These are phyloP conservation scores for Mongoloraphidia duomilia DNA, from an alignment of 2,888 invertebrate species.

Conservation along the genomic window DNA sequence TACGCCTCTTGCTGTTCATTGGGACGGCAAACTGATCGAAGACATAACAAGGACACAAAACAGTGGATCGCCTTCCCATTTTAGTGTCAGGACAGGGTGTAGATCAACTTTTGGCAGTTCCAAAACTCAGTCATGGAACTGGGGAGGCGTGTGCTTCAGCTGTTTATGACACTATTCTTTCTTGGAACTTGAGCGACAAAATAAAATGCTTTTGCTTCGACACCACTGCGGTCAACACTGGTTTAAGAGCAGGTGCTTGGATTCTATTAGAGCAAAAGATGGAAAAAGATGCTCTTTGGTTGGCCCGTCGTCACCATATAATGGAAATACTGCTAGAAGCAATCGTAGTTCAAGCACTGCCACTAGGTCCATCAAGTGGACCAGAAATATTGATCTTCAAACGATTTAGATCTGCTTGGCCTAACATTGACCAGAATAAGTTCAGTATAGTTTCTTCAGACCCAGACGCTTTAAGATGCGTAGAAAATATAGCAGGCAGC, in stretches of 20 bases:
- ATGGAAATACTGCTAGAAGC: conserved; percentile 10
- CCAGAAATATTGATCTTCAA: conserved; percentile 9
- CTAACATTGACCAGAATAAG: conserved; percentile 2
- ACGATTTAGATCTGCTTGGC: conserved; percentile 5
- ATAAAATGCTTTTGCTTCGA: background rate
- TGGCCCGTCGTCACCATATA: conserved; percentile 11
- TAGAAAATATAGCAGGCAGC: background rate
- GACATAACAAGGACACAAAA: conserved; percentile 4
- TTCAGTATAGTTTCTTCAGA: background rate
- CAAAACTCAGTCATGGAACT: conserved; percentile 7
- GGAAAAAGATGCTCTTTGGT: conserved; percentile 5
- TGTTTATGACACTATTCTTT: conserved; percentile 6
- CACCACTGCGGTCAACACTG: background rate
- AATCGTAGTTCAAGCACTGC: conserved; percentile 2
- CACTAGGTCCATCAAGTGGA: background rate
- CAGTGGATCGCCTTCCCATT: conserved; percentile 6
- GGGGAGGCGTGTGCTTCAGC: conserved; percentile 3
- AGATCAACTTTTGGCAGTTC: conserved; percentile 8
- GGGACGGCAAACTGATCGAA: background rate
- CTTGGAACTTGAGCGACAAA: background rate
- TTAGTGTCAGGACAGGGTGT: background rate
- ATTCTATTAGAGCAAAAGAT: conserved; percentile 8
- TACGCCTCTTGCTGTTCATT: background rate
- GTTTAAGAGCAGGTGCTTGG: background rate
- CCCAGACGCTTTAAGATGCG: background rate